phyloP scores from a whole-genome alignment of 2,888 invertebrate species.

The Luperina nickerlii region DNA sequence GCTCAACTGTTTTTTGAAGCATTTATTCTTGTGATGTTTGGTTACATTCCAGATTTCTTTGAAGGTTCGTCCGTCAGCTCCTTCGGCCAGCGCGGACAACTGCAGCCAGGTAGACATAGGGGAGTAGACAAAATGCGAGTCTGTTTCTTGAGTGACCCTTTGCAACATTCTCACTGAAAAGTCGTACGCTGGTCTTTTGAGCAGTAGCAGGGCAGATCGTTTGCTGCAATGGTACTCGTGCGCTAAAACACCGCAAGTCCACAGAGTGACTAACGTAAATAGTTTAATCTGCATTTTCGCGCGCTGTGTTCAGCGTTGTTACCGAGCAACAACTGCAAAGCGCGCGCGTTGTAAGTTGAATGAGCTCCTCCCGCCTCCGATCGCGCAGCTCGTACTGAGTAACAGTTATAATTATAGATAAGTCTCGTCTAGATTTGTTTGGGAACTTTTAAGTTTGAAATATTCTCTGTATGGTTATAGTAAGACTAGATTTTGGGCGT shows the following conservation, averaged over 20 bases:
- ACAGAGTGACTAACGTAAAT: slow-evolving; percentile 63
- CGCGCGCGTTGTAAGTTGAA: slow-evolving; percentile 56
- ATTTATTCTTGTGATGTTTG: slow-evolving; percentile 71
- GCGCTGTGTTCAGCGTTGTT: slow-evolving; percentile 28
- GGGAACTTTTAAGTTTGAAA: slow-evolving; percentile 41
- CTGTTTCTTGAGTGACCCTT: slow-evolving; percentile 74
- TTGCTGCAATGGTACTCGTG: slow-evolving; percentile 70
- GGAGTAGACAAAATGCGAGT: slow-evolving; percentile 81
- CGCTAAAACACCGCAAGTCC: slow-evolving; percentile 45
- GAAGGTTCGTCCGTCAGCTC: slow-evolving; percentile 74
- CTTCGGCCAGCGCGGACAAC: slow-evolving; percentile 77
- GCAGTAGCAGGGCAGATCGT: slow-evolving; percentile 67
- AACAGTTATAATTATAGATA: slow-evolving; percentile 60
- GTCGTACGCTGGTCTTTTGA: slow-evolving; percentile 76
- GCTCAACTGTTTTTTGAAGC: slow-evolving; percentile 75
- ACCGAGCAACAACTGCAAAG: slow-evolving; percentile 29
- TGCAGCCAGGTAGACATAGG: slow-evolving; percentile 83
- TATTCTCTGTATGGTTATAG: slow-evolving; percentile 1
- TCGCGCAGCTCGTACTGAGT: slow-evolving; percentile 7
- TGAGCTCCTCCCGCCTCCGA: slow-evolving; percentile 29
- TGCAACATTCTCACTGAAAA: slow-evolving; percentile 80
- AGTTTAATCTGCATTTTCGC: slow-evolving; percentile 70
- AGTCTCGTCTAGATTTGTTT: slow-evolving; percentile 34
- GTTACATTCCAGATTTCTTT: slow-evolving; percentile 78
- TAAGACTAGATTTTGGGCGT: too few relatives aligned